These are phyloP conservation scores for Bucco capensis DNA, from an alignment of 2,113 vertebrate species.

Conservation along the genomic window DNA sequence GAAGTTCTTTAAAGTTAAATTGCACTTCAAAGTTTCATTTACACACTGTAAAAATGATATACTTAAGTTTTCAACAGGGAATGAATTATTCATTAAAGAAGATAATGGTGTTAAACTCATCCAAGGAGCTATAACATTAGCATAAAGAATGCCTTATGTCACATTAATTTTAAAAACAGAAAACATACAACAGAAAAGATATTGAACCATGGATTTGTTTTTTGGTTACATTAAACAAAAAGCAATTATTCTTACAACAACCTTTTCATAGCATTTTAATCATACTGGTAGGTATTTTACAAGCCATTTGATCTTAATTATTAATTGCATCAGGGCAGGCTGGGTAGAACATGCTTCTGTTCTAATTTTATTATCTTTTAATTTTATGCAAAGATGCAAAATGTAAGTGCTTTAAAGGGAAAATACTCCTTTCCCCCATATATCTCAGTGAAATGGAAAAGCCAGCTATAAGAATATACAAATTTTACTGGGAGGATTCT, in stretches of 20 bases:
- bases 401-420: not conserved
- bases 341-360: not conserved
- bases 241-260: conserved; percentile 63
- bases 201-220: conserved; percentile 33
- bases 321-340: conserved; percentile 43
- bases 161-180: conserved; percentile 77
- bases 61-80: conserved; percentile 74
- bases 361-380: conserved; percentile 17
- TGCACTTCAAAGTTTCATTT: conserved; percentile 79
- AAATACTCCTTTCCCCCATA: not conserved
- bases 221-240: conserved; percentile 68
- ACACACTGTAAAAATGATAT: conserved; percentile 77
- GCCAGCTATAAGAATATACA: not conserved
- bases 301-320: conserved; percentile 63
- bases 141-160: conserved; percentile 74
- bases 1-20: conserved; percentile 77
- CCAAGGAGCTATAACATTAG: conserved; percentile 77
- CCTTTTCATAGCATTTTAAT: conserved; percentile 61
- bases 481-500: not conserved
- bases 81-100: conserved; percentile 81
- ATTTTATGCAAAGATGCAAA: conserved; percentile 18
- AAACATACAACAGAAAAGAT: conserved; percentile 69
- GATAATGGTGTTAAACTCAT: conserved; percentile 74
- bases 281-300: conserved; percentile 19
- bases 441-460: not conserved